Evolutionary conservation across 2,797 vertebrate genomes (phyloP), one percentile per base, ranked within the genome.

Genomic region (Gambusia yucatana): DNA sequence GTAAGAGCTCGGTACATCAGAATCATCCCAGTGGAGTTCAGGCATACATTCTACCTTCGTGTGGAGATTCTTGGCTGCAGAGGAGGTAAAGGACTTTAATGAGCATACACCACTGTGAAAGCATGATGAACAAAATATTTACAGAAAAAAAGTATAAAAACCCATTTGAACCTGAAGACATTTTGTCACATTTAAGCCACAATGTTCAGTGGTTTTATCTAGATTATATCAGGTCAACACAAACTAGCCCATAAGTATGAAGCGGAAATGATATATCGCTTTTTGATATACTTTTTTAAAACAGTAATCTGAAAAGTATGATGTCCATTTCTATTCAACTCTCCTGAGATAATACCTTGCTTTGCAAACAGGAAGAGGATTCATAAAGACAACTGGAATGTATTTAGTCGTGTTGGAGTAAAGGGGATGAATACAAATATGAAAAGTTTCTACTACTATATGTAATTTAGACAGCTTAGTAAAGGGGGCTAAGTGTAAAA

Each of bases 11-110:
- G 95, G 2, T 95, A 93, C 88, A 91, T 97, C 30, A 96, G 96
- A 25, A 92, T 97, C 50, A 86, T 96, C 72, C 96, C 96, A 0
- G 86, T 95, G 46, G 94, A 95, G 67, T 96, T 95, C 79, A 94
- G 93, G 43, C 95, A 95, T 82, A 95, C 91, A 1, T 95, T 97
- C 77, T 96, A 95, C 84, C 91, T 97, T 79, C 95, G 97, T 3
- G 93, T 89, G 7, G 97, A 97, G 87, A 90, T 96, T 63, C 87
- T 97, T 0, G 97, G 97, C 77, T 97, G 97, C 83, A 91, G 81
- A 88, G 95, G 91, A 87, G 95, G 97, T 96, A 78, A 82, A 47
- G 10, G n/a, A 33, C n/a, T 39, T 1, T 43, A 36, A 17, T 4
- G 25, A 30, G 61, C 3, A 0, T n/a, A 33, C 44, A 17, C 17